Conservation (phyloP, 2,888 invertebrate species). For the Diarsia rubi region DNA sequence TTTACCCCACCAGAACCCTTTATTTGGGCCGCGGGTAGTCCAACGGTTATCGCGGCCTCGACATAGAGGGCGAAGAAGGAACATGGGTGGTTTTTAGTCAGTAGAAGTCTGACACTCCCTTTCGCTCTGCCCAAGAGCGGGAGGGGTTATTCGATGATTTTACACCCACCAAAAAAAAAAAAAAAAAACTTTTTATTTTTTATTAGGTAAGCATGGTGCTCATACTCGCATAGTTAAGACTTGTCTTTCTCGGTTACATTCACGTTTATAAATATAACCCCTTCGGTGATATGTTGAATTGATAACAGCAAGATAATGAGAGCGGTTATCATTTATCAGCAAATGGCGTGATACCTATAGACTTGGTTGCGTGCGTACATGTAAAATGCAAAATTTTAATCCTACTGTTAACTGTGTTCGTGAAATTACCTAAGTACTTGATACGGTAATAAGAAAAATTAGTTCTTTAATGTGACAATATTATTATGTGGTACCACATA, state of each 20-base stretch:
- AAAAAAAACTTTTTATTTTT: too few species aligned
- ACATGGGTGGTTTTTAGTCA: too few species aligned
- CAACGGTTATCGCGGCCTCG: too few species aligned
- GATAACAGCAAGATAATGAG: slow-evolving; percentile 67
- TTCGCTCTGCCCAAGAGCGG: too few species aligned
- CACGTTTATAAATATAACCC: slow-evolving; percentile 51
- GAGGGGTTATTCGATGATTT: too few species aligned
- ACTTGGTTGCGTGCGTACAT: slow-evolving; percentile 42
- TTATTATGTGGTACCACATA: background rate
- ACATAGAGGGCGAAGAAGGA: too few species aligned
- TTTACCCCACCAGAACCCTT: background rate
- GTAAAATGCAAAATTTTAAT: slow-evolving; percentile 40
- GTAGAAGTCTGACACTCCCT: too few species aligned
- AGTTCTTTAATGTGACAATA: background rate
- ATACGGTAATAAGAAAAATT: background rate
- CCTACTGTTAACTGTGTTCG: background rate
- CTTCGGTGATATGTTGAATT: slow-evolving; percentile 33
- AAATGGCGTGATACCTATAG: slow-evolving; percentile 63
- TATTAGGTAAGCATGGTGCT: background rate
- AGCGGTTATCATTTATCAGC: slow-evolving; percentile 68
- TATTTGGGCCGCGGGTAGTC: too few species aligned
- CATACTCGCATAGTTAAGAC: slow-evolving; percentile 23
- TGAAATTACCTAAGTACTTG: slow-evolving; percentile 4
- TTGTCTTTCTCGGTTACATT: slow-evolving; percentile 31
- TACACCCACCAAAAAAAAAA: too few species aligned